Evolutionary conservation across 2,888 invertebrate species (phyloP).

Genomic region (Alloscopus bannaensis): DNA sequence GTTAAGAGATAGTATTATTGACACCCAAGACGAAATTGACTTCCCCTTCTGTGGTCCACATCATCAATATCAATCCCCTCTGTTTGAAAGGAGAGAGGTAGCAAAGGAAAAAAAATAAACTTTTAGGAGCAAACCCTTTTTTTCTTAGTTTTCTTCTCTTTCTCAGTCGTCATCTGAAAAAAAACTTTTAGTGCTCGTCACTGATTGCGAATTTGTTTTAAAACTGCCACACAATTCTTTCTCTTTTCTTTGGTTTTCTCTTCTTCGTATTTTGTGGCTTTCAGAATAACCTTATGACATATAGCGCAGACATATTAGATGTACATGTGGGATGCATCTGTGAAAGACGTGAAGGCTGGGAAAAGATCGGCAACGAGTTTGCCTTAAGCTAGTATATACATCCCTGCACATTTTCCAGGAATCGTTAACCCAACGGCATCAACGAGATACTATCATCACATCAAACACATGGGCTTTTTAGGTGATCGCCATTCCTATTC

Average conservation of each 20-base stretch:
- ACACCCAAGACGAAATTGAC: slow-evolving; percentile 19
- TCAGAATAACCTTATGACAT: too few species aligned
- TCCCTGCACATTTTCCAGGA: slow-evolving; percentile 28
- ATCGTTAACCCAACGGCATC: slow-evolving; percentile 22
- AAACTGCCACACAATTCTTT: slow-evolving; percentile 10
- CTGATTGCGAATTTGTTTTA: slow-evolving; percentile 33
- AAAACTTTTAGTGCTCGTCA: slow-evolving; percentile 2
- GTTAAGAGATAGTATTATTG: slow-evolving; percentile 17
- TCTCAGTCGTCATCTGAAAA: slow-evolving; percentile 4
- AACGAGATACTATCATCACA: too few species aligned
- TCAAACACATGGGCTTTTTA: slow-evolving; percentile 24
- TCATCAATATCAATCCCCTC: slow-evolving; percentile 32
- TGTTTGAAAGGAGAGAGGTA: too few species aligned
- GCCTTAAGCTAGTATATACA: slow-evolving; percentile 8
- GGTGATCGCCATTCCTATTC: neutral
- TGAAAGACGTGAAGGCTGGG: too few species aligned
- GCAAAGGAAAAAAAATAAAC: too few species aligned
- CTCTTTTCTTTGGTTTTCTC: neutral
- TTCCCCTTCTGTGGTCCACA: slow-evolving; percentile 20
- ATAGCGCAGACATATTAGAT: too few species aligned
- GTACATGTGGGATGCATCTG: too few species aligned
- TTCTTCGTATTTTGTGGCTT: too few species aligned
- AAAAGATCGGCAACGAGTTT: too few species aligned
- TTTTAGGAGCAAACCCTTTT: slow-evolving; percentile 12
- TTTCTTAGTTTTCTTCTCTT: neutral